phyloP scores from a whole-genome alignment of 2,888 invertebrate genomes.

The Cylloceria caligata region DNA sequence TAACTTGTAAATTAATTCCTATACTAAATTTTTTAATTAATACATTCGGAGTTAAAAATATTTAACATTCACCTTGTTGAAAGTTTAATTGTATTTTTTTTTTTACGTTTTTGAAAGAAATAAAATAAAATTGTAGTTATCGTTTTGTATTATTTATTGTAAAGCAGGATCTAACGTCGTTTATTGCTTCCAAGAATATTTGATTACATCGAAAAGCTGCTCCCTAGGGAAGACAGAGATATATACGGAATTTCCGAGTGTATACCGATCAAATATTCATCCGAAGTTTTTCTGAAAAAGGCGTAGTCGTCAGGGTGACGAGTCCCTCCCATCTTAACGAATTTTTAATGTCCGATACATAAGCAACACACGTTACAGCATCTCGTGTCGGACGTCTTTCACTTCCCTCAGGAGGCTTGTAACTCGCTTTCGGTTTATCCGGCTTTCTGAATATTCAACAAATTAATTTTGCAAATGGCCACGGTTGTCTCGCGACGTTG shows the following conservation, averaged over 20 bases:
- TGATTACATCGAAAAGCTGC: background rate
- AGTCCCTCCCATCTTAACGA: background rate
- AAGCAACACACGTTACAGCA: conserved; percentile 17
- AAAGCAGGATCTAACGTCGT: too few species aligned
- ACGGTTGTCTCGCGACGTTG: conserved; percentile 6
- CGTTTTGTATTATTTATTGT: too few species aligned
- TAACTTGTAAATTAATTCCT: background rate
- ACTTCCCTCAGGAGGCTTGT: conserved; percentile 35
- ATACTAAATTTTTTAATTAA: background rate
- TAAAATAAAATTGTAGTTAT: too few species aligned
- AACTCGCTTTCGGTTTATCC: conserved; percentile 46
- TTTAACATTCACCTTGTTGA: background rate
- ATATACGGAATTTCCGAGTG: background rate
- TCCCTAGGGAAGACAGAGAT: background rate
- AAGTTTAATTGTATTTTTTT: too few species aligned
- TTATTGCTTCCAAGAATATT: background rate
- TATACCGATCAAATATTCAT: conserved; percentile 16
- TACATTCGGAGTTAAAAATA: background rate
- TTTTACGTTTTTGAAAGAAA: too few species aligned
- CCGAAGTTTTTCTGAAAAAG: background rate
- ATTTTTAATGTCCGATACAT: conserved; percentile 44
- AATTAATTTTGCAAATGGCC: conserved; percentile 56
- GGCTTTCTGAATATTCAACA: conserved; percentile 58
- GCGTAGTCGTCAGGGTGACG: background rate
- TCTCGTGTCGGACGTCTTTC: conserved; percentile 36